A percentile compares a stretch with the other conserved stretches of the same genome.
Evolutionary conservation across 2,888 invertebrate species (phyloP).

Genomic region (Pammene aurita): DNA sequence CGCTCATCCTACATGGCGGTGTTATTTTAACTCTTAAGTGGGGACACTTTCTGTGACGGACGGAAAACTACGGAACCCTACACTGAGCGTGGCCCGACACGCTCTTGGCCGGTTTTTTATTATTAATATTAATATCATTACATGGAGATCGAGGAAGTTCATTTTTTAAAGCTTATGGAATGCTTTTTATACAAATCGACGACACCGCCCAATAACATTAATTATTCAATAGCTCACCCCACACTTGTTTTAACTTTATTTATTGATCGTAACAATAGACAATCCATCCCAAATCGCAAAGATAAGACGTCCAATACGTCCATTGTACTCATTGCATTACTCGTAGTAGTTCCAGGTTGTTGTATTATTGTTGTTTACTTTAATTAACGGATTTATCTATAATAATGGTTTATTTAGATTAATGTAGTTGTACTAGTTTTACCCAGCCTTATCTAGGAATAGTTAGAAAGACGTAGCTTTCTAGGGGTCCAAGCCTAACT

Average conservation of each 20-base stretch:
- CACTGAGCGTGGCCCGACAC: too few relatives aligned
- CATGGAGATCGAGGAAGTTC: not conserved
- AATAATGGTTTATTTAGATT: not conserved
- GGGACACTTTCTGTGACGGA: too few relatives aligned
- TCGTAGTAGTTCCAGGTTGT: not conserved
- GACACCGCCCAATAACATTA: not conserved
- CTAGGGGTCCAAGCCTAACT: too few relatives aligned
- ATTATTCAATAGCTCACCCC: not conserved
- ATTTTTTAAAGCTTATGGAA: not conserved
- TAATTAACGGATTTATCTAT: not conserved
- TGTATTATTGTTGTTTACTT: conserved; percentile 4
- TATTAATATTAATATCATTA: not conserved
- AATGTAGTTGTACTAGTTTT: not conserved
- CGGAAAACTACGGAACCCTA: too few relatives aligned
- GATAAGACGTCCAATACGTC: too few relatives aligned
- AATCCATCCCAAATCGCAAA: not conserved
- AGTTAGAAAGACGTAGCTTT: too few relatives aligned
- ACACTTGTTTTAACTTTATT: too few relatives aligned
- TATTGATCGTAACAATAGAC: too few relatives aligned
- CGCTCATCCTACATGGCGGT: too few relatives aligned
- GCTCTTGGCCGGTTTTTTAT: too few relatives aligned
- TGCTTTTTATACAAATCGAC: not conserved
- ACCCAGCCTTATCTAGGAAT: not conserved
- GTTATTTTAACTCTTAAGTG: too few relatives aligned
- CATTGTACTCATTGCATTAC: too few relatives aligned